Evolutionary conservation across 2,113 vertebrate species (phyloP).

Genomic region (Eudorcas thomsonii): DNA sequence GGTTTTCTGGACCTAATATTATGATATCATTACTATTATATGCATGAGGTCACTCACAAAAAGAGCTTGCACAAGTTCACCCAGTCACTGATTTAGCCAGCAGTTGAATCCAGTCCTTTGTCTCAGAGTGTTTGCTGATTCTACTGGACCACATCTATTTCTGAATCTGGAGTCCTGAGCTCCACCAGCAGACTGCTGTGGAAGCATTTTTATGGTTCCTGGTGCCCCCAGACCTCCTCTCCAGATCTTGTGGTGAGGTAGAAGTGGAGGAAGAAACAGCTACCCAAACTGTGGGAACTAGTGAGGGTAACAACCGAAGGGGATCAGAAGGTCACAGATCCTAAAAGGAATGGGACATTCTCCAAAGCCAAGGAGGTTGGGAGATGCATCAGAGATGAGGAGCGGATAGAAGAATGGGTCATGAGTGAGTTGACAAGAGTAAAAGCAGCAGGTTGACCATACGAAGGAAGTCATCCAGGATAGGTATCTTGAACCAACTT

Average conservation of each 20-base stretch:
- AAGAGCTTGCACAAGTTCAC: not conserved
- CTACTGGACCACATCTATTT: not conserved
- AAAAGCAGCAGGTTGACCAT: not conserved
- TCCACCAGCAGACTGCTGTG: not conserved
- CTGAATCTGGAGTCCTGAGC: not conserved
- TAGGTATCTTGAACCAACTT: not conserved
- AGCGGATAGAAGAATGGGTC: not conserved
- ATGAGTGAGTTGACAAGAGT: not conserved
- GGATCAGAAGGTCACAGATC: not conserved
- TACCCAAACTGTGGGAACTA: not conserved
- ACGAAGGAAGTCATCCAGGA: not conserved
- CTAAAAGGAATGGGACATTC: not conserved
- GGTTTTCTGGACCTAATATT: not conserved
- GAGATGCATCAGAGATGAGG: not conserved
- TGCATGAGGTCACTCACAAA: not conserved
- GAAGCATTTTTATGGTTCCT: not conserved
- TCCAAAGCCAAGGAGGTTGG: not conserved
- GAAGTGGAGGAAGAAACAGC: not conserved
- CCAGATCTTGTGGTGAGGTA: not conserved
- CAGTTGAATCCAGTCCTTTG: not conserved
- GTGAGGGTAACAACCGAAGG: not conserved
- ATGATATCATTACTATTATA: not conserved
- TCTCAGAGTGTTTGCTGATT: not conserved
- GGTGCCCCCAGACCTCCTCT: not conserved
- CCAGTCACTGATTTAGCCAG: not conserved